Conservation (phyloP, 1,140 invertebrate species). For the Aphelenchoides besseyi region DNA sequence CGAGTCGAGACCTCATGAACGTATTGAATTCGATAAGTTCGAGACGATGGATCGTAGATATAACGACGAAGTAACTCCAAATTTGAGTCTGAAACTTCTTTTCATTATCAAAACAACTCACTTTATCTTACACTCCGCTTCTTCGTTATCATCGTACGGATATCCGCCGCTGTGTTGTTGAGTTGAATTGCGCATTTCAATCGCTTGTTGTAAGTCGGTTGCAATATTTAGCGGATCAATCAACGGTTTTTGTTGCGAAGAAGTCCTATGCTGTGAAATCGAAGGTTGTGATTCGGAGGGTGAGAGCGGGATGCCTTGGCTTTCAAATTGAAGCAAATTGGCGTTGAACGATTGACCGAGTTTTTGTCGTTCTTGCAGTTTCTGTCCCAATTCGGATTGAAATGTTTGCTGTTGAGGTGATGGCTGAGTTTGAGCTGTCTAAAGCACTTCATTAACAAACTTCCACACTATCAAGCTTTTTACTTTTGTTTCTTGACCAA, state of each 20-base stretch:
- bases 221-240: too few species aligned
- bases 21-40: conserved; percentile 15
- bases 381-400: not conserved
- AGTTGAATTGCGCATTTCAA: not conserved
- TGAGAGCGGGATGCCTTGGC: conserved; percentile 1
- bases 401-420: not conserved
- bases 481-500: not conserved
- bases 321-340: not conserved
- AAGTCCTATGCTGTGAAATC: not conserved
- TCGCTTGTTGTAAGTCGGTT: not conserved
- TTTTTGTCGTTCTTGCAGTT: not conserved
- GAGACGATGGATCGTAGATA: conserved; percentile 17
- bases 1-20: conserved; percentile 13
- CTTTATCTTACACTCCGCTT: not conserved
- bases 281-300: not conserved
- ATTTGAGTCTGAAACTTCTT: not conserved
- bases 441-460: not conserved
- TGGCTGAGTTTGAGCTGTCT: not conserved
- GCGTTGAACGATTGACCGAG: not conserved
- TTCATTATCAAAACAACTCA: conserved; percentile 1
- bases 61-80: conserved; percentile 18
- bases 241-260: too few species aligned
- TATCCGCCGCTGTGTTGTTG: not conserved
- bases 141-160: not conserved
- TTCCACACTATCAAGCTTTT: not conserved